These are phyloP conservation scores for Uloborus plumipes DNA, from an alignment of 2,888 invertebrate species.

Conservation along the genomic window DNA sequence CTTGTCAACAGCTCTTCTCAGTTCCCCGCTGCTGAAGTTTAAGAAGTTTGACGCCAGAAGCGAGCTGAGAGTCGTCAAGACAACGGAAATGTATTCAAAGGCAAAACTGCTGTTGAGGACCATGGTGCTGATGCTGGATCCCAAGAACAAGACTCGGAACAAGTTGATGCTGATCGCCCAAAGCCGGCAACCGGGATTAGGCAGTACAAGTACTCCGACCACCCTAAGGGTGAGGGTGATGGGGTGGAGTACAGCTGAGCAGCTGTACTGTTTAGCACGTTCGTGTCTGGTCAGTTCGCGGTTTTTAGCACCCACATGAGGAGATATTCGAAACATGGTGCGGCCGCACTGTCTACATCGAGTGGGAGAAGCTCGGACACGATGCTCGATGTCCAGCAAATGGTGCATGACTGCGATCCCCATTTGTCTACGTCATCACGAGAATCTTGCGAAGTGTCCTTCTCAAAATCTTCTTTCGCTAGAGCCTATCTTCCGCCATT, in stretches of 20 bases:
- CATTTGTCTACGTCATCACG: conserved; percentile 38
- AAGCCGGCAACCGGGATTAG: conserved; percentile 30
- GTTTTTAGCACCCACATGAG: conserved; percentile 22
- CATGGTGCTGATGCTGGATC: conserved; percentile 48
- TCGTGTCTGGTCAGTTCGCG: conserved; percentile 17
- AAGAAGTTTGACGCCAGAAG: conserved; percentile 44
- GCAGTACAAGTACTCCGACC: conserved; percentile 46
- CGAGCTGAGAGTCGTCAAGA: conserved; percentile 50
- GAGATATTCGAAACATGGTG: conserved; percentile 32
- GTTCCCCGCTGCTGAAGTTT: conserved; percentile 21
- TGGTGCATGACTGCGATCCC: conserved; percentile 56
- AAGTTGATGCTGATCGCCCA: conserved; percentile 45
- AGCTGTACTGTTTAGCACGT: conserved; percentile 41
- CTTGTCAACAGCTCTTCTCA: conserved; percentile 40
- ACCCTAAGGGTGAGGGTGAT: conserved; percentile 40
- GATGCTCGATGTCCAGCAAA: conserved; percentile 43
- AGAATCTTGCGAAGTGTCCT: conserved; percentile 11
- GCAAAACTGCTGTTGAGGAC: conserved; percentile 53
- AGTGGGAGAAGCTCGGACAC: conserved; percentile 12
- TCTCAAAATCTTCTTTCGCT: background rate
- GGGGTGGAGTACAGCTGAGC: conserved; percentile 41
- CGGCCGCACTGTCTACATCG: conserved; percentile 41
- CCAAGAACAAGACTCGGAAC: conserved; percentile 48
- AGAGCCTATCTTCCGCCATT: no score
- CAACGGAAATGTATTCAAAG: conserved; percentile 60